phyloP scores from a whole-genome alignment of 2,113 vertebrate species.

The Scatophagus argus region DNA sequence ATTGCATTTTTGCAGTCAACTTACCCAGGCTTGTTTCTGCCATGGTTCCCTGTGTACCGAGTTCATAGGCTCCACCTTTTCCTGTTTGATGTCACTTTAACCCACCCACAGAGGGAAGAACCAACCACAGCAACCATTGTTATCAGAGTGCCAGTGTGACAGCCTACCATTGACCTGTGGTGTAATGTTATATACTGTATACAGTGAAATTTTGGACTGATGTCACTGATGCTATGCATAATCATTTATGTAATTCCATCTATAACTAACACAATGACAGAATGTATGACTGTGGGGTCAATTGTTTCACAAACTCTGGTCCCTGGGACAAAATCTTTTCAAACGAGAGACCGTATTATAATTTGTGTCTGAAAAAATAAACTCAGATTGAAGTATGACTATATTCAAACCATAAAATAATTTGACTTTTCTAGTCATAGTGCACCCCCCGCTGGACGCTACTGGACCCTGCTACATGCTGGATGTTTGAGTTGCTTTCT shows the following conservation, averaged over 20 bases:
- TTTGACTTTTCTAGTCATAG: not conserved
- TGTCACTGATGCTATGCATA: too few species aligned
- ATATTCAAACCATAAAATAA: not conserved
- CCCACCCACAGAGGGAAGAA: not conserved
- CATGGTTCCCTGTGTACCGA: conserved; percentile 19
- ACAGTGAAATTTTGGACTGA: too few species aligned
- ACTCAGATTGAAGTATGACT: not conserved
- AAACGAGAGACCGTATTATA: too few species aligned
- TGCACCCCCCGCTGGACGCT: conserved; percentile 8
- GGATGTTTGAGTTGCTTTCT: not conserved
- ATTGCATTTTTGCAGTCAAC: not conserved
- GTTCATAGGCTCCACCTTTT: conserved; percentile 31
- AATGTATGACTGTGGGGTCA: too few species aligned
- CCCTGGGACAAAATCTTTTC: too few species aligned
- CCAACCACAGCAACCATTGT: conserved; percentile 2
- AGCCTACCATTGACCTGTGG: too few species aligned
- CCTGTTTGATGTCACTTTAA: conserved; percentile 30
- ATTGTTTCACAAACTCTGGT: too few species aligned
- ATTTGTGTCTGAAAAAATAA: too few species aligned
- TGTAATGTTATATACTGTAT: too few species aligned
- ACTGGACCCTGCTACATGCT: not conserved
- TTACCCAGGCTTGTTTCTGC: conserved; percentile 56
- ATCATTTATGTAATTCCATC: too few species aligned
- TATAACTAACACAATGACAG: too few species aligned
- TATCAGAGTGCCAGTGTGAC: too few species aligned